Base-by-base conservation (phyloP, 2,113 vertebrate genomes). In the Apaloderma vittatum region DNA sequence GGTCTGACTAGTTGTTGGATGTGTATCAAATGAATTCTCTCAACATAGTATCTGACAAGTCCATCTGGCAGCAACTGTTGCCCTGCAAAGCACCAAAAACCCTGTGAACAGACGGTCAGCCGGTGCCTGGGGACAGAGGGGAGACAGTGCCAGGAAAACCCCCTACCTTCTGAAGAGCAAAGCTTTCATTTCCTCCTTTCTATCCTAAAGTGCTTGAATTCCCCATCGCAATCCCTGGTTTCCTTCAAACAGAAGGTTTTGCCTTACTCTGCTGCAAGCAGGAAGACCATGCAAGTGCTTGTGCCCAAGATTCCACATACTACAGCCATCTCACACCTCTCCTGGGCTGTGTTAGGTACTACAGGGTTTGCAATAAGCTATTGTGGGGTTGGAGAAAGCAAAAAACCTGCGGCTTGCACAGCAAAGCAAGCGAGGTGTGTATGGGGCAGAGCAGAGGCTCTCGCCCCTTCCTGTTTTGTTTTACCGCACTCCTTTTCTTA, bases 401-500 rank as follows among this genome's bases (percentile, higher is more conserved):
- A 48, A 80, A 91, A 16, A 18, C 57, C 22, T 5, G 58, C 3
- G 3, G 63, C 32, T 92, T 55, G 83, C 9, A 2, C 26, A 74
- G 52, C 66, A 43, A 23, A 8, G 43, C 12, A 5, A 59, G 72
- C 0, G 15, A 96, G 89, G 73, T 93, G 81, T 59, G 48, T 52
- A 95, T 67, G 68, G 70, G 51, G 71, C 91, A 62, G 34, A 90
- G 79, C 59, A 55, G 54, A 45, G 63, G 40, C 74, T 55, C 65
- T 95, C 91, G 95, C 95, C 73, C 89, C 93, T 96, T 97, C 96
- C 95, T 96, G 95, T 96, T 96, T 96, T 96, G 86, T 86, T 81
- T 91, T 30, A 93, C 89, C 2, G 0, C 86, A 75, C 89, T 89
- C 89, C 68, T 93, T 81, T 93, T 87, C 86, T 94, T 87, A 89